phyloP scores from a whole-genome alignment of 2,888 invertebrate species.

The Pseudococcus viburni region DNA sequence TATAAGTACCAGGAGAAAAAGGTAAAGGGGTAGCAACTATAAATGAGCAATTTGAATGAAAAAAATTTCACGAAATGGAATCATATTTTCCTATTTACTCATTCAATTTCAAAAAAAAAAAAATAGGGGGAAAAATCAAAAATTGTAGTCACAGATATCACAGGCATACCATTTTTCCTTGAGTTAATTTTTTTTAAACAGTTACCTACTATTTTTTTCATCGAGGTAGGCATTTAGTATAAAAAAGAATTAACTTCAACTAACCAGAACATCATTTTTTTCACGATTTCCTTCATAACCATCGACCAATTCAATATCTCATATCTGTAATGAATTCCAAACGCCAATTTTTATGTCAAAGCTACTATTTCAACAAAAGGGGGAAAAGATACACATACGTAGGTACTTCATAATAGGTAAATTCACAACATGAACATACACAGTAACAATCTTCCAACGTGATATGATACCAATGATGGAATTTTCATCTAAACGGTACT shows the following conservation, averaged over 20 bases:
- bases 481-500: slow-evolving; percentile 58
- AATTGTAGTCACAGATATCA: slow-evolving; percentile 26
- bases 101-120: not conserved
- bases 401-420: not conserved
- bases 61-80: not conserved
- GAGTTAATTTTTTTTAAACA: not conserved
- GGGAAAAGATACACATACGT: not conserved
- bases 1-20: not conserved
- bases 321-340: not conserved
- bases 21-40: not conserved
- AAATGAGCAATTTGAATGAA: slow-evolving; percentile 20
- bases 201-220: no score
- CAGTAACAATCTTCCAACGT: not conserved
- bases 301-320: not conserved
- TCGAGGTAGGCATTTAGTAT: no score
- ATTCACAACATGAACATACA: slow-evolving; percentile 21
- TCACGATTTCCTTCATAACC: not conserved
- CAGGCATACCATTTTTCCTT: slow-evolving; percentile 26
- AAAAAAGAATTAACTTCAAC: no score
- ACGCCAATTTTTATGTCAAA: slow-evolving; percentile 44
- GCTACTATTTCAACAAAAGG: not conserved
- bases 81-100: no score
- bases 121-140: not conserved
- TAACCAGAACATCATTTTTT: not conserved
- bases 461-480: slow-evolving; percentile 27